A percentile compares a stretch with the other conserved stretches of the same genome.
Evolutionary conservation across 2,797 vertebrate genomes (phyloP).

Genomic region (Coreius guichenoti): DNA sequence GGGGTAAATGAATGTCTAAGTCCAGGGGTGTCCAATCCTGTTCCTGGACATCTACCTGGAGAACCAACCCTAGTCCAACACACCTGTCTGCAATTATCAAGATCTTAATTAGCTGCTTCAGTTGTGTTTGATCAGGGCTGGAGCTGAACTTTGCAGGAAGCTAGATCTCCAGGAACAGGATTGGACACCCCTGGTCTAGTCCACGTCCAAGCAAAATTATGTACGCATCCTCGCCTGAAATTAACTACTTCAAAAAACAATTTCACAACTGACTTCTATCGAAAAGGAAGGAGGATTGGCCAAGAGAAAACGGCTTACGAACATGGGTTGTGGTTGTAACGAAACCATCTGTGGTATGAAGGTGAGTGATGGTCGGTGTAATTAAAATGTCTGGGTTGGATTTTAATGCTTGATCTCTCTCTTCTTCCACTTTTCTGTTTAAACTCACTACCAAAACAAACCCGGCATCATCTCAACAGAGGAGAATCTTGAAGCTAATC

Average conservation of each 20-base stretch:
- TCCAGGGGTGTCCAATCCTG: background rate
- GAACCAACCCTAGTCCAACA: background rate
- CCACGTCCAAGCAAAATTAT: background rate
- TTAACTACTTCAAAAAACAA: background rate
- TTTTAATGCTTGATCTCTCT: conserved; percentile 81
- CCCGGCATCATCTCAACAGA: conserved; percentile 35
- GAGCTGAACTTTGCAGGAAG: background rate
- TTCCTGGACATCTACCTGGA: too few species aligned
- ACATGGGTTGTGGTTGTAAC: background rate
- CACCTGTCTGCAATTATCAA: background rate
- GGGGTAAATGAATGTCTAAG: background rate
- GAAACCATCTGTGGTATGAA: conserved; percentile 33
- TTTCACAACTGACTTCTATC: background rate
- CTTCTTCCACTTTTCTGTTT: conserved; percentile 69
- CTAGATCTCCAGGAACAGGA: background rate
- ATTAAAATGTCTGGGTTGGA: conserved; percentile 34
- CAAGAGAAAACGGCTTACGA: background rate
- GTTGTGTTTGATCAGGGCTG: background rate
- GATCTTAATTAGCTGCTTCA: background rate
- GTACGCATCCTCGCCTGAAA: background rate
- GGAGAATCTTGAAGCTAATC: conserved; percentile 39
- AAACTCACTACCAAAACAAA: conserved; percentile 41
- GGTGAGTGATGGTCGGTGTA: conserved; percentile 15
- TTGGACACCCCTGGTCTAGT: background rate
- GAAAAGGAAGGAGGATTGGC: background rate